These are phyloP conservation scores for Microctonus brassicae DNA, from an alignment of 2,888 invertebrate species.

Conservation along the genomic window DNA sequence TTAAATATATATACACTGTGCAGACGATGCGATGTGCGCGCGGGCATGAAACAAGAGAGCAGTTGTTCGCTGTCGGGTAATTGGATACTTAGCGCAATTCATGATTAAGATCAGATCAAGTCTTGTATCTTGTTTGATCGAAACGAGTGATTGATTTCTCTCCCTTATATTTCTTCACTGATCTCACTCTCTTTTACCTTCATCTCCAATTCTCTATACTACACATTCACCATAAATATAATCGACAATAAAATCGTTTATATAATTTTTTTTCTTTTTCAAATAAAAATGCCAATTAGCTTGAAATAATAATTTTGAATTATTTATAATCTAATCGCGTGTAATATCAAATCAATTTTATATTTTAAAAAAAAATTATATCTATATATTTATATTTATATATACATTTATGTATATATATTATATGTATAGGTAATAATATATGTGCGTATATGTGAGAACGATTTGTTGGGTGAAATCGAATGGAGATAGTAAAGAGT, in stretches of 20 bases:
- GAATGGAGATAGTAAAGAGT: conserved; percentile 13
- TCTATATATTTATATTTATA: not conserved
- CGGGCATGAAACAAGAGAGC: conserved; percentile 28
- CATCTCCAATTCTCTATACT: not conserved
- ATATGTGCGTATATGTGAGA: not conserved
- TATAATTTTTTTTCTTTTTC: conserved; percentile 6
- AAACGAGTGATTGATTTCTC: conserved; percentile 31
- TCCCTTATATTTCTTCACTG: not conserved
- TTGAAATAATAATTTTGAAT: conserved; percentile 27
- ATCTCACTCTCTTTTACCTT: not conserved
- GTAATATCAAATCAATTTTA: conserved; percentile 27
- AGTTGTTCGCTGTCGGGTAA: conserved; percentile 27
- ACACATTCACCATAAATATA: not conserved
- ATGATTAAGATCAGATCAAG: conserved; percentile 33
- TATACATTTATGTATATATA: not conserved
- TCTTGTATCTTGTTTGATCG: conserved; percentile 18
- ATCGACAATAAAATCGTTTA: conserved; percentile 4
- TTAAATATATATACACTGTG: not conserved
- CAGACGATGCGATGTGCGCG: not conserved
- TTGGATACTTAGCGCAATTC: conserved; percentile 37
- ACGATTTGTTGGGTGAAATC: conserved; percentile 4
- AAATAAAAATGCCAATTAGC: conserved; percentile 29
- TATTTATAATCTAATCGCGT: conserved; percentile 28
- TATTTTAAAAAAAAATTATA: conserved; percentile 5
- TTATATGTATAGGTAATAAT: not conserved